Percentiles rank a stretch among this genome's conserved stretches.
Evolutionary conservation across 2,888 invertebrate species (phyloP).

Genomic region (Cyaniris semiargus): DNA sequence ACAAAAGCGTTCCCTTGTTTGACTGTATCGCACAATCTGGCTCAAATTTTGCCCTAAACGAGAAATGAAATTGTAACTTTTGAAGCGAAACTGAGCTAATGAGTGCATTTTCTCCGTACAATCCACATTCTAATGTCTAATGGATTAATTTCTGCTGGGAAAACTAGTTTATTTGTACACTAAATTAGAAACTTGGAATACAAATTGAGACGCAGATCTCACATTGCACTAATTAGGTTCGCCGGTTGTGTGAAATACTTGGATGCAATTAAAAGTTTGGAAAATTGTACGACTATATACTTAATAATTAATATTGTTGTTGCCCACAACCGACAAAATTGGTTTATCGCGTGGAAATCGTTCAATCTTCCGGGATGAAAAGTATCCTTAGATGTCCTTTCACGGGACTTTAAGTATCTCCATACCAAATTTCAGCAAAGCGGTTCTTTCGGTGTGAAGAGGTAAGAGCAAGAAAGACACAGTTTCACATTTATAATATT

Average conservation of each 20-base stretch:
- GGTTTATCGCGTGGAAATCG: too few relatives aligned
- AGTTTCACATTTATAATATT: too few relatives aligned
- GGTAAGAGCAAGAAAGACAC: too few relatives aligned
- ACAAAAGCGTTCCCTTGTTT: not conserved
- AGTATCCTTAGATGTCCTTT: too few relatives aligned
- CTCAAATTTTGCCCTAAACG: not conserved
- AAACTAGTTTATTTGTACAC: slow-evolving; percentile 34
- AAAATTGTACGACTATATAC: not conserved
- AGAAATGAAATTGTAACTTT: slow-evolving; percentile 5
- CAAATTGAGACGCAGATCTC: slow-evolving; percentile 28
- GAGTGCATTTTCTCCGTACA: slow-evolving; percentile 8
- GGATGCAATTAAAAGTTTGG: slow-evolving; percentile 3
- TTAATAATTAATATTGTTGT: not conserved
- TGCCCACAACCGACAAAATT: not conserved
- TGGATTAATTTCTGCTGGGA: slow-evolving; percentile 27
- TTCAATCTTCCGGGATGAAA: too few relatives aligned
- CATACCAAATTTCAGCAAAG: too few relatives aligned
- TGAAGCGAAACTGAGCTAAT: not conserved
- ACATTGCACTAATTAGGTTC: slow-evolving; percentile 29
- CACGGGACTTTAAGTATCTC: too few relatives aligned
- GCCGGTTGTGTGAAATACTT: slow-evolving; percentile 1
- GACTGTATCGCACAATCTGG: not conserved
- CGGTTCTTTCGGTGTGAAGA: too few relatives aligned
- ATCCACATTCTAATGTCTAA: slow-evolving; percentile 11
- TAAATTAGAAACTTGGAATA: slow-evolving; percentile 32